A percentile compares a stretch with the other conserved stretches of the same genome.
These are phyloP conservation scores for Maconellicoccus hirsutus DNA, from an alignment of 1,140 invertebrate species.

Conservation along the genomic window DNA sequence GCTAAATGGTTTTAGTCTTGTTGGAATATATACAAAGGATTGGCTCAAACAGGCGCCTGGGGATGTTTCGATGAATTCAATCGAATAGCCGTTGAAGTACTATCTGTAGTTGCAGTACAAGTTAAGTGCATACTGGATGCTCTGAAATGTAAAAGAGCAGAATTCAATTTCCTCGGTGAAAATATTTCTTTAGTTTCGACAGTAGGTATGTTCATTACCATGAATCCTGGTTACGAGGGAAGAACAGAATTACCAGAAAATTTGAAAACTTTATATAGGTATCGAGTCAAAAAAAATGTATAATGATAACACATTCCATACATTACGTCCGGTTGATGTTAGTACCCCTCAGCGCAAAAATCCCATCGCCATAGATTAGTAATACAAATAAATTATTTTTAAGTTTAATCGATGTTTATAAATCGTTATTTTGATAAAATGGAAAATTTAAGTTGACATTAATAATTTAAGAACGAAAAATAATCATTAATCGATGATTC, in stretches of 20 bases:
- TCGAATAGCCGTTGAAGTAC: constrained; percentile 80
- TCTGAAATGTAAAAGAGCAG: constrained; percentile 62
- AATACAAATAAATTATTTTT: no score
- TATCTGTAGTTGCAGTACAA: constrained; percentile 85
- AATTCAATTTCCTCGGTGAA: constrained; percentile 75
- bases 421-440: no score
- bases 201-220: constrained; percentile 85
- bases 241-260: constrained; percentile 76
- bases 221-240: constrained; percentile 87
- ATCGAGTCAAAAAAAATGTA: constrained; percentile 27
- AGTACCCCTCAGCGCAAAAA: no score
- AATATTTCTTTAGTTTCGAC: constrained; percentile 60
- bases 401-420: no score
- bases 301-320: no score
- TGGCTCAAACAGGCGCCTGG: constrained; percentile 88
- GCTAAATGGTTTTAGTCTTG: constrained; percentile 50
- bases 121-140: constrained; percentile 72
- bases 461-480: no score
- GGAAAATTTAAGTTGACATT: no score
- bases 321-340: no score
- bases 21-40: constrained; percentile 82
- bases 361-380: no score
- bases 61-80: constrained; percentile 95
- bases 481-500: no score
- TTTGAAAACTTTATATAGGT: constrained; percentile 56